phyloP scores from a whole-genome alignment of 2,888 invertebrate species.

The Catocala fraxini region DNA sequence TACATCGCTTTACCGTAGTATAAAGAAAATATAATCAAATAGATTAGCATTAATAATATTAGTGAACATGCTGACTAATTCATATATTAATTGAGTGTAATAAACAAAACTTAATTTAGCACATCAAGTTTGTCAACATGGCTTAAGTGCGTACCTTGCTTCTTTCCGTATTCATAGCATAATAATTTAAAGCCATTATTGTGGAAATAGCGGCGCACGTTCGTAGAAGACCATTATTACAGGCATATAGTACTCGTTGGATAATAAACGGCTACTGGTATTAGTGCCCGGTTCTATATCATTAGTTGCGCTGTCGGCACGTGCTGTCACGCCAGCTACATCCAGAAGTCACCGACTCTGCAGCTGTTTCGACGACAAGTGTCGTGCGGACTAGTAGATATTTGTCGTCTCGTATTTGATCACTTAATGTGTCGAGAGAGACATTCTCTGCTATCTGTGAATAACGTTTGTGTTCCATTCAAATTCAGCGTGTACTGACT shows the following conservation, averaged over 20 bases:
- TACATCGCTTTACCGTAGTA: too few species aligned
- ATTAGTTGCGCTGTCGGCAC: conserved; percentile 66
- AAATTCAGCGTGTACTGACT: too few species aligned
- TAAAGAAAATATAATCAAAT: too few species aligned
- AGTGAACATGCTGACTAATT: too few species aligned
- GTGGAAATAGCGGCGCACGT: conserved; percentile 48
- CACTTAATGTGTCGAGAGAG: too few species aligned
- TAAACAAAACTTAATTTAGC: conserved; percentile 6
- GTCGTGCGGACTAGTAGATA: too few species aligned
- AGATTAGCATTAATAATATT: too few species aligned
- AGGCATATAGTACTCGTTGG: conserved; percentile 51
- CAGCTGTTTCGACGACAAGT: neutral
- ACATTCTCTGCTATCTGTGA: too few species aligned
- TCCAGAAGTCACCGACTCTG: conserved; percentile 2
- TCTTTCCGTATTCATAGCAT: conserved; percentile 30
- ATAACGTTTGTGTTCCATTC: too few species aligned
- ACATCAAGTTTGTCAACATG: conserved; percentile 18
- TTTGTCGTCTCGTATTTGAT: too few species aligned
- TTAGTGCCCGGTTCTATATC: conserved; percentile 59
- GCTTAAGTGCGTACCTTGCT: conserved; percentile 28
- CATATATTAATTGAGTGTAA: too few species aligned
- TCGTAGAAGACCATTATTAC: conserved; percentile 58
- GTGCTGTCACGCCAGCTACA: conserved; percentile 58
- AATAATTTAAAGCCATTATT: conserved; percentile 47
- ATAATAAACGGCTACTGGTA: conserved; percentile 63